Evolutionary conservation across 2,797 vertebrate species (phyloP).

Genomic region (Pangasius macronema): DNA sequence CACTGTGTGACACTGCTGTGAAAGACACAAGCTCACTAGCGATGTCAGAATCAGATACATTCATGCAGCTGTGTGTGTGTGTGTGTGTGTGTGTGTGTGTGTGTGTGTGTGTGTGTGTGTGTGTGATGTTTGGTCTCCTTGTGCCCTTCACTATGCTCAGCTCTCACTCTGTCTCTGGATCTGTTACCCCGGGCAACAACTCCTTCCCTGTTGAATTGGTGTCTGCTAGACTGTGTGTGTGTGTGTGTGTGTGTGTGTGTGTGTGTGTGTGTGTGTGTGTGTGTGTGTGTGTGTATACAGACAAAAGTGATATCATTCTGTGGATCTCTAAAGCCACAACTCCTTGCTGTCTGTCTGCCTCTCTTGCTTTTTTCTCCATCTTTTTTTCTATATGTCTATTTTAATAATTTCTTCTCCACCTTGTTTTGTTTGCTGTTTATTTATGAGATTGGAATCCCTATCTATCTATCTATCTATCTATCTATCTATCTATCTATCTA

Average conservation of each 20-base stretch:
- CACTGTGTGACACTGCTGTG: neutral
- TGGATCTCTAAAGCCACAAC: neutral
- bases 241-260: neutral
- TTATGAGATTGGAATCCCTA: neutral
- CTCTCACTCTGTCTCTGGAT: slow-evolving; percentile 1
- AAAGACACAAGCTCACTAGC: neutral
- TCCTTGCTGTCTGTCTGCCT: neutral
- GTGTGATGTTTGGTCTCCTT: neutral
- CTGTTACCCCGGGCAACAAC: slow-evolving; percentile 21
- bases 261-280: neutral
- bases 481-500: slow-evolving; percentile 1
- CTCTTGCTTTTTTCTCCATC: neutral
- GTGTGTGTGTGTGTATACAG: neutral
- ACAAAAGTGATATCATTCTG: neutral
- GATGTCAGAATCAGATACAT: slow-evolving; percentile 2
- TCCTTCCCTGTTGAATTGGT: neutral
- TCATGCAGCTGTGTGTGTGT: neutral
- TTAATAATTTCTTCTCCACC: neutral
- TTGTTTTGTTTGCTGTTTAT: neutral
- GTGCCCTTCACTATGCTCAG: neutral
- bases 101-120: slow-evolving; percentile 4
- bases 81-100: slow-evolving; percentile 3
- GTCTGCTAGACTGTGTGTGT: neutral
- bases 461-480: slow-evolving; percentile 7
- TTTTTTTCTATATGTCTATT: neutral